Conservation (phyloP, 1,140 invertebrate species). For the Bombus fervidus region DNA sequence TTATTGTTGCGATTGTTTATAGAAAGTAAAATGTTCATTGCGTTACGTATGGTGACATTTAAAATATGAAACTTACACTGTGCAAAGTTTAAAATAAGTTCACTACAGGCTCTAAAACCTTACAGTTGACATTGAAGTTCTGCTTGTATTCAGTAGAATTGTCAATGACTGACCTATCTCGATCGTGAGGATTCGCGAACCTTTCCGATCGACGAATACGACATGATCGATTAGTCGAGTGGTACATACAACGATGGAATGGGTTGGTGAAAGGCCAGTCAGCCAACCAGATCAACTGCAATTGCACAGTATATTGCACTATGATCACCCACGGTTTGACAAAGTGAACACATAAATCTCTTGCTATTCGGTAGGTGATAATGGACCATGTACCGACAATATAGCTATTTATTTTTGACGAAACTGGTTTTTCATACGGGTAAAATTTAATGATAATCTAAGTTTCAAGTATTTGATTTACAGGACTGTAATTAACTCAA, state of each 20-base stretch:
- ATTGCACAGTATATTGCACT: background rate
- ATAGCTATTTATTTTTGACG: background rate
- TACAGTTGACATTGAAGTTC: no score
- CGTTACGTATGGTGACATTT: no score
- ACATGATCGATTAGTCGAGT: background rate
- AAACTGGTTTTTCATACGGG: background rate
- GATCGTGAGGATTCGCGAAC: background rate
- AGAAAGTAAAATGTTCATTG: no score
- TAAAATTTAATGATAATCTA: background rate
- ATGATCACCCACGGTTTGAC: background rate
- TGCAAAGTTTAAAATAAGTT: no score
- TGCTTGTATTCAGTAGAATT: background rate
- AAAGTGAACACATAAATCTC: constrained; percentile 4
- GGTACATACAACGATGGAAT: background rate
- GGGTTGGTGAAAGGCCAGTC: constrained; percentile 28
- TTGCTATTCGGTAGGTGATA: background rate
- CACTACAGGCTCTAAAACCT: no score
- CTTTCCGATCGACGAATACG: background rate
- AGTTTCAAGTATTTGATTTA: constrained; percentile 11
- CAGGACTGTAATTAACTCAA: constrained; percentile 12
- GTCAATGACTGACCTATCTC: background rate
- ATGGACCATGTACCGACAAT: background rate
- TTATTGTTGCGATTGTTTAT: no score
- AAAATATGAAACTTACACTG: no score
- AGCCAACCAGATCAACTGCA: background rate